Conservation (phyloP, 2,113 vertebrate species). For the Siniperca chuatsi region DNA sequence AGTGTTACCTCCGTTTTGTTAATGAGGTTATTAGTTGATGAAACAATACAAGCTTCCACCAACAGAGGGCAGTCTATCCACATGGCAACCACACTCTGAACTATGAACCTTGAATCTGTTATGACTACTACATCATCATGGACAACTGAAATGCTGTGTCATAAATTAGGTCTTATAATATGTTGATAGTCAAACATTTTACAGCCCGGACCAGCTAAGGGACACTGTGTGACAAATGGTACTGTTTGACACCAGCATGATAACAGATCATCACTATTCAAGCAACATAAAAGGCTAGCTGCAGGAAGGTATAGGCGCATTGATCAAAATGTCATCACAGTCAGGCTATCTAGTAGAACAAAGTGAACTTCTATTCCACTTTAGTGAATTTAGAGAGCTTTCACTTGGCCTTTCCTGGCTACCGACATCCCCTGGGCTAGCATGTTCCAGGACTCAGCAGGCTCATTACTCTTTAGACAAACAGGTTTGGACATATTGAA, state of each 20-base stretch:
- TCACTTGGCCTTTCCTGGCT: constrained; percentile 50
- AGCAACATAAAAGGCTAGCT: constrained; percentile 65
- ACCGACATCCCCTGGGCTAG: constrained; percentile 54
- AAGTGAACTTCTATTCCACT: constrained; percentile 70
- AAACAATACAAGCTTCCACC: constrained; percentile 31
- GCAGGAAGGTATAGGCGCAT: constrained; percentile 65
- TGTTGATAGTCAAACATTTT: constrained; percentile 69
- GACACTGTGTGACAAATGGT: constrained; percentile 67
- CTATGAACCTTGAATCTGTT: constrained; percentile 61
- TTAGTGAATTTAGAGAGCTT: constrained; percentile 61
- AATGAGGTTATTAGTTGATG: not conserved
- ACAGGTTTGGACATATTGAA: constrained; percentile 78
- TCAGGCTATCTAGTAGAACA: constrained; percentile 51
- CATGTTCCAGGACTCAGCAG: constrained; percentile 53
- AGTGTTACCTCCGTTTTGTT: not conserved
- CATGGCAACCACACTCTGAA: constrained; percentile 37
- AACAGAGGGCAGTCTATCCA: constrained; percentile 74
- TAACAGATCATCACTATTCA: constrained; percentile 79
- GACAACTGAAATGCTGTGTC: constrained; percentile 56
- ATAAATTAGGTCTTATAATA: constrained; percentile 63
- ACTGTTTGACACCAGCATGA: constrained; percentile 63
- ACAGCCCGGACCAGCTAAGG: constrained; percentile 48
- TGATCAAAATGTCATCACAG: constrained; percentile 76
- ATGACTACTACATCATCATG: constrained; percentile 57
- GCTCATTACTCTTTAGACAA: constrained; percentile 77